These are phyloP conservation scores for Drosophila lacertosa DNA, from an alignment of 1,140 invertebrate genomes.

Conservation along the genomic window DNA sequence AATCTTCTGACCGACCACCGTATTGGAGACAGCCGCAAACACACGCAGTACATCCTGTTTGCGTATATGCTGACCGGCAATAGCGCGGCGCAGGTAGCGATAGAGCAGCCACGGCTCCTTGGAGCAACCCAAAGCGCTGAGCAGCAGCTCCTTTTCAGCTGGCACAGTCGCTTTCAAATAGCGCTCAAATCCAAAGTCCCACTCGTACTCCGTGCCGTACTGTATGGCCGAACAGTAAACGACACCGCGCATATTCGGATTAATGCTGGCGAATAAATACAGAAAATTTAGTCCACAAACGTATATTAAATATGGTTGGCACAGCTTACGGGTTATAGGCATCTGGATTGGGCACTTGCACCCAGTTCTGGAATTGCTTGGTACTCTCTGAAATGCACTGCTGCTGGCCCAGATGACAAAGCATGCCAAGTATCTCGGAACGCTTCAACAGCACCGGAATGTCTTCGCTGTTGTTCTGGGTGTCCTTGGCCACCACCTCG, in stretches of 20 bases:
- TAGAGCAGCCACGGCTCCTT: constrained; percentile 91
- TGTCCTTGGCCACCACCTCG: constrained; percentile 87
- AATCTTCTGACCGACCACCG: constrained; percentile 89
- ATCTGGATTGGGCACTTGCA: constrained; percentile 88
- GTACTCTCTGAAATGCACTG: constrained; percentile 89
- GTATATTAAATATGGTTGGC: not conserved
- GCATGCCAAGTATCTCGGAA: constrained; percentile 88
- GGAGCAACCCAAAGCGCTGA: constrained; percentile 91
- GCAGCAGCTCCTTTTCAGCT: constrained; percentile 90
- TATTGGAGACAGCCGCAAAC: constrained; percentile 89
- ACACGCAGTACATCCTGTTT: constrained; percentile 91
- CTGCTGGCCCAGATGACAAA: constrained; percentile 88
- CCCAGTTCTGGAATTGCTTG: constrained; percentile 89
- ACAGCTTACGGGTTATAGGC: constrained; percentile 88
- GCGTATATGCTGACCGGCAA: constrained; percentile 90
- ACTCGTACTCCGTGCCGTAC: constrained; percentile 91
- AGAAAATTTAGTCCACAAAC: not conserved
- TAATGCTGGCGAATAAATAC: constrained; percentile 85
- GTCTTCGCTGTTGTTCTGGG: constrained; percentile 86
- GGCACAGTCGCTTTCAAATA: constrained; percentile 90
- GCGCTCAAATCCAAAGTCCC: constrained; percentile 92
- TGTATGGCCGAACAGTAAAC: constrained; percentile 94
- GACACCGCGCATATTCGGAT: constrained; percentile 90
- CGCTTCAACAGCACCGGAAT: constrained; percentile 88
- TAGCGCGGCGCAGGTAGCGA: constrained; percentile 89